Percentiles rank a stretch among this genome's conserved stretches.
Evolutionary conservation across 1,140 invertebrate genomes (phyloP).

Genomic region (Drepana arcuata): DNA sequence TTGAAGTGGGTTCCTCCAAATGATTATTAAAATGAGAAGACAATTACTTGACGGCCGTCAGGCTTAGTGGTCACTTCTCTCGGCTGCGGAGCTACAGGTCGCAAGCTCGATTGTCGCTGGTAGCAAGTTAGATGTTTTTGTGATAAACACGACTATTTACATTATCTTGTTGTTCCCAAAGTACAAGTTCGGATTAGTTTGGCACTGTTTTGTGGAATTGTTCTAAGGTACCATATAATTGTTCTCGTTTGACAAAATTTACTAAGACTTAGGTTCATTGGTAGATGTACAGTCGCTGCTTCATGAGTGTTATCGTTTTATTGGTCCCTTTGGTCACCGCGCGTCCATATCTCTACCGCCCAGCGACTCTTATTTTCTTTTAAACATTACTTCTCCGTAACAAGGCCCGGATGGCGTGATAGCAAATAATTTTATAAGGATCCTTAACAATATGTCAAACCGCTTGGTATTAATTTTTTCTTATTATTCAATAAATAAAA

Average conservation of each 20-base stretch:
- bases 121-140: no score
- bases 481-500: conserved; percentile 65
- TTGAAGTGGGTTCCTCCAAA: conserved; percentile 36
- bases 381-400: conserved; percentile 54
- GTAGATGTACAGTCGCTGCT: conserved; percentile 20
- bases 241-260: conserved; percentile 41
- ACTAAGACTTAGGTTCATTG: conserved; percentile 30
- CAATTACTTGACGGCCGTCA: no score
- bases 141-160: no score
- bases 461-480: conserved; percentile 51
- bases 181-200: no score
- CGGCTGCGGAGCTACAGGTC: no score
- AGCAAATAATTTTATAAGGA: conserved; percentile 70
- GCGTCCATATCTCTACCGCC: conserved; percentile 26
- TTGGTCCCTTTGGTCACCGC: conserved; percentile 35
- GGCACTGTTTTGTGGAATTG: no score
- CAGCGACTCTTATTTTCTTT: conserved; percentile 37
- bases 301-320: conserved; percentile 40
- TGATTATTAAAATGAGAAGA: conserved; percentile 53
- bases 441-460: conserved; percentile 69
- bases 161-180: no score
- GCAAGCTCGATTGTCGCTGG: no score
- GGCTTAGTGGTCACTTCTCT: no score
- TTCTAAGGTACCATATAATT: no score
- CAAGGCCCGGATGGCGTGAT: conserved; percentile 59